Evolutionary conservation across 2,797 vertebrate genomes (phyloP), one percentile per base, ranked within the genome.

Genomic region (Poeciliopsis paucimaculata): DNA sequence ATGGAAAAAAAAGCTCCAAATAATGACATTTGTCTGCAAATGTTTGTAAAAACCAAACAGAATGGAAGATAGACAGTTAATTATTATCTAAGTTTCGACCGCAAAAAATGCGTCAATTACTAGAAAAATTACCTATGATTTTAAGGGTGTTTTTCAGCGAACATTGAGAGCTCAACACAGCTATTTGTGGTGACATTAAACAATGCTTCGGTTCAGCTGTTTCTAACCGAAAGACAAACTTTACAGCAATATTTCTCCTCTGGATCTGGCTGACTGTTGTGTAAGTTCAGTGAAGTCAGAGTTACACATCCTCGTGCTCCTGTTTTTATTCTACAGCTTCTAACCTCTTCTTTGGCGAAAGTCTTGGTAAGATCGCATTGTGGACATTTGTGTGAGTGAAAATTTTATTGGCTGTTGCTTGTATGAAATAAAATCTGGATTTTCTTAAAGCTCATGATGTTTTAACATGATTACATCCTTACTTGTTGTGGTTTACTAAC

Each of bases 111-210:
- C n/a, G 46, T 45, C 39, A 77, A 80, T 84, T 64, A 70, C 49
- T 66, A 12, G 34, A 72, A 84, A 84, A 76, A 77, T 75, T 41
- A 77, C 51, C 81, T 76, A 73, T 82, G 77, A 87, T 60, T 88
- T 74, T 89, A 91, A 43, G 20, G 1, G 39, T 68, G 20, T 13
- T 43, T 64, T 64, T 64, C 62, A 10, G 62, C 34, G 34, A 10
- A 66, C 31, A 66, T 2, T 13, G 66, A 43, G 39, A 15, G 64
- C 20, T 68, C 64, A 41, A 26, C 64, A 68, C 36, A 71, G 23
- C 68, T 43, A 45, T 15, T n/a, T n/a, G 9, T 23, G 23, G 39
- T 15, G 12, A 45, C 41, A 71, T 45, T 71, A 71, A 71, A 15
- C 23, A n/a, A n/a, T 15, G 2, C 66, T 45, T 5, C 15, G 1